Conservation (phyloP, 2,797 vertebrate genomes). For the Bucorvus abyssinicus region DNA sequence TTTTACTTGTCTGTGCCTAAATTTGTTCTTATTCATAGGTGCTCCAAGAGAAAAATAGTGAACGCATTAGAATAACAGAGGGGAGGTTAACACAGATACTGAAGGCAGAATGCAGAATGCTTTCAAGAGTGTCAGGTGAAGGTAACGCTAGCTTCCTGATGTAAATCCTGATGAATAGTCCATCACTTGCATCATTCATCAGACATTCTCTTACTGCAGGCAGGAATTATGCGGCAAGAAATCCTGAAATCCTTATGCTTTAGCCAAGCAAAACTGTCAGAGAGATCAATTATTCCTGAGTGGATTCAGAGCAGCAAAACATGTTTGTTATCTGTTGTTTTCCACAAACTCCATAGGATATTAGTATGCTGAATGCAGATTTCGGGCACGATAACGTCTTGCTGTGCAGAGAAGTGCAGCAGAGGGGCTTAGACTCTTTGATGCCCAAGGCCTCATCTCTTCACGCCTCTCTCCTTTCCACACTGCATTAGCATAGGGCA, state of each 20-base stretch:
- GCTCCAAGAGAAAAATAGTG: neutral
- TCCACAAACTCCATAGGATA: neutral
- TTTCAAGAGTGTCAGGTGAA: neutral
- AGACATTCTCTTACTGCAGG: neutral
- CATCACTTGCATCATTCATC: neutral
- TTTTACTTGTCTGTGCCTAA: neutral
- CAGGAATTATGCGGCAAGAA: neutral
- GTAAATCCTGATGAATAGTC: neutral
- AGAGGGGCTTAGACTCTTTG: neutral
- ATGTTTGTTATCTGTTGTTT: neutral
- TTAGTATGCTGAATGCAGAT: neutral
- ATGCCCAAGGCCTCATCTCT: neutral
- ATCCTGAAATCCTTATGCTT: neutral
- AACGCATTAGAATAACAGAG: neutral
- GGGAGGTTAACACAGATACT: neutral
- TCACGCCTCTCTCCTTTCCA: neutral
- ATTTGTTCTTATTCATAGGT: neutral
- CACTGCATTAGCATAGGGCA: neutral
- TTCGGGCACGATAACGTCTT: neutral
- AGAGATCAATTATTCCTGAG: neutral
- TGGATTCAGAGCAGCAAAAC: neutral
- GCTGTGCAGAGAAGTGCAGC: neutral
- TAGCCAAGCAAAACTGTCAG: neutral
- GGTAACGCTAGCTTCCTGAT: neutral
- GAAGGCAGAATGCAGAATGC: neutral